phyloP scores from a whole-genome alignment of 2,113 vertebrate genomes.

The Aldabrachelys gigantea region DNA sequence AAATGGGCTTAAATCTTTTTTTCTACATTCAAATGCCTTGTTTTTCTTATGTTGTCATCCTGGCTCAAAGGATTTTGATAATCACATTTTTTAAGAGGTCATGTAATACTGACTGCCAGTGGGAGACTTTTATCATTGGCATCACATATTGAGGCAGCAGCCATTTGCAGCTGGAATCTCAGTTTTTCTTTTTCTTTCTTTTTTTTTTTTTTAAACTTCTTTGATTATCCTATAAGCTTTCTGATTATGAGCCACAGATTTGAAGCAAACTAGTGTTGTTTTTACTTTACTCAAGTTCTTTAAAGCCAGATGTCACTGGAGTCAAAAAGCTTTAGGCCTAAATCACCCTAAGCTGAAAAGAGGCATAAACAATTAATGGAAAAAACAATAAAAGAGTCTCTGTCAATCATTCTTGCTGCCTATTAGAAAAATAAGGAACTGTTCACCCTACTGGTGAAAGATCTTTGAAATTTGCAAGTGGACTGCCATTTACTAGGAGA shows the following conservation, averaged over 20 bases:
- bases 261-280: slow-evolving; percentile 39
- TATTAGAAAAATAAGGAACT: slow-evolving; percentile 27
- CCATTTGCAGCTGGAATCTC: slow-evolving; percentile 22
- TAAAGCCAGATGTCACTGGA: slow-evolving; percentile 32
- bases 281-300: slow-evolving; percentile 54
- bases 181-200: not conserved
- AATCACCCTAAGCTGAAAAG: slow-evolving; percentile 23
- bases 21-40: not conserved
- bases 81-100: slow-evolving; percentile 16
- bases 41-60: slow-evolving; percentile 35
- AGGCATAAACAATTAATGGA: not conserved
- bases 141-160: not conserved
- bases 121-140: slow-evolving; percentile 40
- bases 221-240: slow-evolving; percentile 59
- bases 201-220: slow-evolving; percentile 6
- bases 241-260: slow-evolving; percentile 37
- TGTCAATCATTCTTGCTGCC: slow-evolving; percentile 36
- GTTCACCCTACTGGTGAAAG: not conserved
- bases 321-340: slow-evolving; percentile 38
- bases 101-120: slow-evolving; percentile 9
- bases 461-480: slow-evolving; percentile 7
- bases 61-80: slow-evolving; percentile 44
- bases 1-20: not conserved
- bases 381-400: slow-evolving; percentile 16
- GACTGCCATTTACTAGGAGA: not conserved